Percentiles rank a stretch among this genome's conserved stretches.
Conservation (phyloP, 2,888 invertebrate genomes). For the Apantesis nais region DNA sequence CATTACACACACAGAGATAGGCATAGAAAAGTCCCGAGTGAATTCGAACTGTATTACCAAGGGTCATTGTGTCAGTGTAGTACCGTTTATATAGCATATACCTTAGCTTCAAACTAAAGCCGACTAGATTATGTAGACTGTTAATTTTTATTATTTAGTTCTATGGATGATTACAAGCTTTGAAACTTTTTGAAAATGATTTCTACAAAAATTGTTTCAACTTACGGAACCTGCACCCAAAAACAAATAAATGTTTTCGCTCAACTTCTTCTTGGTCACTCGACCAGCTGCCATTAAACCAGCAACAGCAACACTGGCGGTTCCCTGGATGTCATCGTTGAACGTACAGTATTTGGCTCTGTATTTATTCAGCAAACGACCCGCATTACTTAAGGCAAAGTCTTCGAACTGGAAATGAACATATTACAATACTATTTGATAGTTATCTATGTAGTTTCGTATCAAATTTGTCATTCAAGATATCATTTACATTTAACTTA, state of each 20-base stretch:
- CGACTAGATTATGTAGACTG: neutral
- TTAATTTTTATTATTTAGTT: neutral
- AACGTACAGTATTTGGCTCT: conserved; percentile 97
- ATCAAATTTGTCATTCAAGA: neutral
- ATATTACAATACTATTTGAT: neutral
- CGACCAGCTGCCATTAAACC: conserved; percentile 93
- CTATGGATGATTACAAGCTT: too few relatives aligned
- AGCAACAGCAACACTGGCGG: conserved; percentile 97
- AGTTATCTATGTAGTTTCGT: neutral
- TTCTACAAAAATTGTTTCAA: conserved; percentile 24
- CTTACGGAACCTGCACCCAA: conserved; percentile 93
- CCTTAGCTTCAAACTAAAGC: neutral
- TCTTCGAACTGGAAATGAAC: conserved; percentile 93
- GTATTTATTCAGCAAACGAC: conserved; percentile 96
- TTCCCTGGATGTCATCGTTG: conserved; percentile 99
- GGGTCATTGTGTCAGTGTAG: too few relatives aligned
- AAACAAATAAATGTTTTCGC: conserved; percentile 95
- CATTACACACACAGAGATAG: too few relatives aligned
- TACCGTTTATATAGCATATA: too few relatives aligned
- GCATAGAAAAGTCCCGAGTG: too few relatives aligned
- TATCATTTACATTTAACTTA: too few relatives aligned
- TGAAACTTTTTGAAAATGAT: neutral
- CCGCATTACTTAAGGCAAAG: conserved; percentile 99
- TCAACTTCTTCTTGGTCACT: conserved; percentile 92
- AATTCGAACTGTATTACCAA: too few relatives aligned